Base-by-base conservation (phyloP, 2,113 vertebrate genomes). In the Cebus imitator region DNA sequence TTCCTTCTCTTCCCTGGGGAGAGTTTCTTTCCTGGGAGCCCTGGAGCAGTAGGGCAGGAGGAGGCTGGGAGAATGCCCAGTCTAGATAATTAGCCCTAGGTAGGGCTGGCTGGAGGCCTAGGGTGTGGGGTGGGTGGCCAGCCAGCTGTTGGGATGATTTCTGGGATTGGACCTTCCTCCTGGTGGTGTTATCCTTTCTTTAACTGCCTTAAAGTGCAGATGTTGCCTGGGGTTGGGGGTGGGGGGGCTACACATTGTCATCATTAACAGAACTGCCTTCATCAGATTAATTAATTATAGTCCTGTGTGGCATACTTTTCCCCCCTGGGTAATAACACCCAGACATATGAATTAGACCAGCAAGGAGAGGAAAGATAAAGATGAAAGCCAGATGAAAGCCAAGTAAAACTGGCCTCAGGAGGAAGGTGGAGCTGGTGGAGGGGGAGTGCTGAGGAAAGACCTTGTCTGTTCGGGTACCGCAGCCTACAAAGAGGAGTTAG, bases 261-360 rank as follows among this genome's bases (percentile, higher is more conserved):
- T 87, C 94, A 80, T 87, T 70, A 86, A 40, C 64, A 6, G 18
- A 12, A 57, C 50, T 66, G 78, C 61, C 35, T 80, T 91, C 66
- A 37, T 91, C 73, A 82, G 90, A 78, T 48, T 70, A 50, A 75
- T 87, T 85, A 70, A n/a, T 93, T 82, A 58, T 73, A 27, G 72
- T 86, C 72, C 45, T 25, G 18, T 2, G 8, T 4, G 27, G 73
- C 66, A 20, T 43, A 37, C 50, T 66, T 4, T 52, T 68, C 70
- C 25, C 35, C 87, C 58, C 37, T 1, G 11, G 82, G 80, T 73
- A 48, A 4, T 45, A 20, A 25, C 30, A 32, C 7, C 4, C 2
- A n/a, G 52, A 85, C 3, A 18, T 84, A 1, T 0, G 70, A 45
- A n/a, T 37, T 82, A 43, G 83, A 48, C 27, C 9, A 3, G 52